Evolutionary conservation across 2,797 vertebrate species (phyloP), one percentile per base, ranked within the genome.

Genomic region (Lycodopsis pacificus): DNA sequence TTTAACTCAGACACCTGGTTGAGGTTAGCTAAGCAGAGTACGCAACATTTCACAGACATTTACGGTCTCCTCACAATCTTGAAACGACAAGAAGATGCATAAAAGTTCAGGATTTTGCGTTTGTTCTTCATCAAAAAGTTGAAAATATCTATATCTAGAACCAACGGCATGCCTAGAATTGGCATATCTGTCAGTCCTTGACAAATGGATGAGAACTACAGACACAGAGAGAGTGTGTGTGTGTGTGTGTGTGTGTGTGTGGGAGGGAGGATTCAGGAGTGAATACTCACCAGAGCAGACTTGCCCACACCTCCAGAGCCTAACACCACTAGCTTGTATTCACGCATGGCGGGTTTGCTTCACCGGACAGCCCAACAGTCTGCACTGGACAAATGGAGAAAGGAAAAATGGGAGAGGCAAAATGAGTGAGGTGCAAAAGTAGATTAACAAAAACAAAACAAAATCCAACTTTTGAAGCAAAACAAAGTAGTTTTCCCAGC

Each of bases 241-340:
- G 57, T 20, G 44, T 25, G n/a, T 22, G 49, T 5, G 11, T 53
- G 65, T 22, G 56, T 22, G 49, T 48, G 46, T 48, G 46, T 48
- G 53, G 42, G 22, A 32, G 44, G 79, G 73, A 59, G 44, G 36
- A 58, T 42, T 83, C 57, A 81, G 62, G 71, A 83, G 59, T 75
- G 62, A 77, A 84, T 84, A 97, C 97, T 98, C 94, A 99, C 98
- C 97, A 99, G 95, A 92, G 98, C 98, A 4, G 98, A 99, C 88
- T 99, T 99, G 86, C 98, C 98, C 94, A 99, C 98, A 92, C 98
- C 98, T 96, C 98, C 98, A 92, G 98, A 99, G 89, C 98, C 98
- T 92, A 99, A 97, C 95, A 99, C 98, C 95, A 99, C 98, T 92
- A 99, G 97, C 96, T 99, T 99, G 96, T 99, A 99, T 96, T 99